Evolutionary conservation across 37 sponge, comb jelly and placozoan species (phyloP).

Genomic region (Corticium candelabrum): DNA sequence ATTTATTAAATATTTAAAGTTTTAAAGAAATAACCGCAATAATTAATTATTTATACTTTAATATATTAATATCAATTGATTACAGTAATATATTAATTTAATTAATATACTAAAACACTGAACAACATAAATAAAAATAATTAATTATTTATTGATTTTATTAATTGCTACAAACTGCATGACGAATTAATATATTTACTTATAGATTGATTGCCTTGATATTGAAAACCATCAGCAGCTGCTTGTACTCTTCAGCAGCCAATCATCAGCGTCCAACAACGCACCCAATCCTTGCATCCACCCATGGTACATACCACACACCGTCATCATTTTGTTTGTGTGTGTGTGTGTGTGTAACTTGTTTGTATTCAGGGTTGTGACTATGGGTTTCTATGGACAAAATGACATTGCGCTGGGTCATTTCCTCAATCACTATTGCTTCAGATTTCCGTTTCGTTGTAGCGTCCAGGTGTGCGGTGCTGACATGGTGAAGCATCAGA

Average conservation of each 20-base stretch:
- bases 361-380: slow-evolving; percentile 5
- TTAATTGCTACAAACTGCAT: no score
- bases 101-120: no score
- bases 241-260: slow-evolving; percentile 27
- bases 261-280: slow-evolving; percentile 25
- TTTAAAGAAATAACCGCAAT: no score
- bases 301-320: slow-evolving; percentile 25
- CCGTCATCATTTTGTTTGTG: not conserved
- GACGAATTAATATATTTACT: no score
- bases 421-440: slow-evolving; percentile 84
- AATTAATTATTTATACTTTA: no score
- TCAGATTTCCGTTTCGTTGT: slow-evolving; percentile 37
- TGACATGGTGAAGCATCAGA: slow-evolving; percentile 58
- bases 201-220: slow-evolving; percentile 36
- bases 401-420: slow-evolving; percentile 84
- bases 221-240: slow-evolving; percentile 38
- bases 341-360: no score
- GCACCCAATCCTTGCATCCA: slow-evolving; percentile 32
- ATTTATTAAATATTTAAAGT: no score
- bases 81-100: no score
- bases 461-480: slow-evolving; percentile 44
- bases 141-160: no score
- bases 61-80: no score
- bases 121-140: no score
- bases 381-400: slow-evolving; percentile 72